Evolutionary conservation across 2,888 invertebrate species (phyloP), one percentile per base, ranked within the genome.

Genomic region (Luperina nickerlii): DNA sequence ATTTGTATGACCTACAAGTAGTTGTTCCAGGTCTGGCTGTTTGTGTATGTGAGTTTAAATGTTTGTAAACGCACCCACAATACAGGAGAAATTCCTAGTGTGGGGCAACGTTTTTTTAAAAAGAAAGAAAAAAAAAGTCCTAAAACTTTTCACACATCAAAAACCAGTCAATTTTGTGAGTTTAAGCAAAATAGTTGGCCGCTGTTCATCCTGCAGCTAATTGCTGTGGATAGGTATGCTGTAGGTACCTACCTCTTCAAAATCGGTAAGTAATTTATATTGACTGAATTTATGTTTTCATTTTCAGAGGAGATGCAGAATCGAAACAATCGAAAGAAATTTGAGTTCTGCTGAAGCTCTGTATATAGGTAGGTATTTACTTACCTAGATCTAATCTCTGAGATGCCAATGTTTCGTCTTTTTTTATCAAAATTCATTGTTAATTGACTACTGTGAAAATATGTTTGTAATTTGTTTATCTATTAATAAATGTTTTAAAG

Each of bases 281-380:
- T 70, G 24, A 79, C 24, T 9, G 7, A 73, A 27, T 2, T n/a
- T 73, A 45, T 27, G 1, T 45, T 71, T 71, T 38, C 0, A 60
- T 76, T 93, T 93, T 76, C 92, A 94, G 81, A 63, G 81, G 95
- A 84, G 94, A 94, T 48, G 92, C 88, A 0, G 94, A 94, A 81
- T 94, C 94, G 62, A 80, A 68, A 24, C 51, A 27, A 5, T 48
- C 79, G 0, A 11, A 73, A n/a, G 74, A 76, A 38, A 2, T 27
- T 27, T 71, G 54, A 20, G 24, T 20, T 48, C 11, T n/a, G 0
- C 5, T 18, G 38, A 68, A 63, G 24, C 5, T n/a, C 1, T 15
- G 15, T 51, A 32, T 0, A 32, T 32, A 51, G 8, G 18, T 38
- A 51, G 7, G 18, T n/a, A 51, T 13, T 11, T 51, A 68, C 9